Percentiles rank a stretch among this genome's conserved stretches.
Evolutionary conservation across 2,888 invertebrate genomes (phyloP).

Genomic region (Myathropa florea): DNA sequence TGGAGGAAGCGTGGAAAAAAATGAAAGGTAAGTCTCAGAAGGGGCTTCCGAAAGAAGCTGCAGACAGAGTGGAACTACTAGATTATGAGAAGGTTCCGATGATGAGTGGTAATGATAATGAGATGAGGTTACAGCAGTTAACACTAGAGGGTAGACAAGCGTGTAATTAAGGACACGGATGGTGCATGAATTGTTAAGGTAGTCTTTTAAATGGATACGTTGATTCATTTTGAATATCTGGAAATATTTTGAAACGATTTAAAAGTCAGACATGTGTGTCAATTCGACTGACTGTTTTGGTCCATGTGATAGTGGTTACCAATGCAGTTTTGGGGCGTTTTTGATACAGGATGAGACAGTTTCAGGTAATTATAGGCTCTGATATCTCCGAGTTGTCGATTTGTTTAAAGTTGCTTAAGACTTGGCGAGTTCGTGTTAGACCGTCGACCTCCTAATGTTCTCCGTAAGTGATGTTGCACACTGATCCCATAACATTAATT

Average conservation of each 20-base stretch:
- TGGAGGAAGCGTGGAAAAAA: neutral
- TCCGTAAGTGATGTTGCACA: neutral
- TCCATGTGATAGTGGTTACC: no score
- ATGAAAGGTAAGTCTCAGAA: neutral
- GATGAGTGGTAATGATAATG: constrained; percentile 49
- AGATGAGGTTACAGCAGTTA: constrained; percentile 53
- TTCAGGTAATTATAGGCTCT: no score
- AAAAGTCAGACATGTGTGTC: neutral
- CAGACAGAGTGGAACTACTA: constrained; percentile 7
- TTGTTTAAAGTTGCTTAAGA: no score
- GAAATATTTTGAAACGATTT: neutral
- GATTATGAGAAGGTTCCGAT: constrained; percentile 18
- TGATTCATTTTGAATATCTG: no score
- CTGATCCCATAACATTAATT: neutral
- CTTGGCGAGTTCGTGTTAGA: neutral
- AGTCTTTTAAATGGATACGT: neutral
- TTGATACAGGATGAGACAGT: no score
- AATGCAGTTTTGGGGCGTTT: no score
- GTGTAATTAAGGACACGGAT: constrained; percentile 40
- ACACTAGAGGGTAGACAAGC: constrained; percentile 41
- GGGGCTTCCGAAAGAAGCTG: constrained; percentile 18
- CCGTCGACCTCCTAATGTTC: neutral
- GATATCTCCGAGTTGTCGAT: no score
- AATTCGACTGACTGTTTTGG: neutral
- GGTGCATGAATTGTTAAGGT: neutral